phyloP scores from a whole-genome alignment of 2,888 invertebrate genomes.

The Leptinotarsa juncta region DNA sequence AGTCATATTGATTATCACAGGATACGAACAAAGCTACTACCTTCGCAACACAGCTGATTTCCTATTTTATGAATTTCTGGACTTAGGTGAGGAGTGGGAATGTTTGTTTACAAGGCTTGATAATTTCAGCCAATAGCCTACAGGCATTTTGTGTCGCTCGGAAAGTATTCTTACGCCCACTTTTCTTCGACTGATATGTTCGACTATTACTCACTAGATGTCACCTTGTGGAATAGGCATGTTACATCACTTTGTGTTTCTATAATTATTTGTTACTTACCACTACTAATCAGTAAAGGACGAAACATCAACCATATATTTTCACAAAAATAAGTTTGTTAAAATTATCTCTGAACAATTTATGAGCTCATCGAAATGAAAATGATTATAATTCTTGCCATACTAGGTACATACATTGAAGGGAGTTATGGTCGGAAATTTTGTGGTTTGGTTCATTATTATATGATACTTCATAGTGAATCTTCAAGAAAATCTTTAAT shows the following conservation, averaged over 20 bases:
- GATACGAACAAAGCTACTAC: slow-evolving; percentile 12
- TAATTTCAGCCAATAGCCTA: slow-evolving; percentile 10
- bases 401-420: too few species aligned
- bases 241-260: not conserved
- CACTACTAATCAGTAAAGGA: too few species aligned
- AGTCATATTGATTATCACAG: slow-evolving; percentile 31
- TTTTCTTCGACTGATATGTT: not conserved
- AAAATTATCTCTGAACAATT: too few species aligned
- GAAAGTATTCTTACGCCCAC: not conserved
- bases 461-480: too few species aligned
- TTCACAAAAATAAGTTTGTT: too few species aligned
- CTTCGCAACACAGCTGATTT: slow-evolving; percentile 33
- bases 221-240: not conserved
- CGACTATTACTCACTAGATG: not conserved
- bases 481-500: too few species aligned
- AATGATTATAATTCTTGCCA: too few species aligned
- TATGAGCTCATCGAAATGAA: too few species aligned
- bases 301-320: too few species aligned
- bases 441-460: too few species aligned
- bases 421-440: too few species aligned
- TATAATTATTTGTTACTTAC: too few species aligned
- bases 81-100: slow-evolving; percentile 28
- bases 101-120: slow-evolving; percentile 28
- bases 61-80: slow-evolving; percentile 37
- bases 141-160: not conserved